Evolutionary conservation across 2,888 invertebrate species (phyloP), one percentile per base, ranked within the genome.

Genomic region (Carpatolechia fugitivella): DNA sequence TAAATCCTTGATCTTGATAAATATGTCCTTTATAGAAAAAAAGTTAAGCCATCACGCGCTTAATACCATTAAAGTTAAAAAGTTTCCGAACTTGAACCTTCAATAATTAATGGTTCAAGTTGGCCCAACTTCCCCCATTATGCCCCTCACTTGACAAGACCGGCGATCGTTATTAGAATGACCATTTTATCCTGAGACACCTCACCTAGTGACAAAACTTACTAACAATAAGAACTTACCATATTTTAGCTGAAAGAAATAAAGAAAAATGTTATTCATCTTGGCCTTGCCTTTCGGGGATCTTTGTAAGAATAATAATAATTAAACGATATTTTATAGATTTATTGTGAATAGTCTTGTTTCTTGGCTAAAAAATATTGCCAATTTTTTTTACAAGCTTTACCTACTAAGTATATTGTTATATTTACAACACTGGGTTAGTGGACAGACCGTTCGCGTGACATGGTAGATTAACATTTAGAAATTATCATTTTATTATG

Each of bases 71-170:
- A 50, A 16, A n/a, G 14, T 8, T 16, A 44, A 51, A 55, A 84
- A 84, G 76, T 84, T 83, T 65, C 59, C 78, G 3, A 13, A 50
- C 72, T 80, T 78, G 65, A 70, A 75, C 76, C 80, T 80, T 85
- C 79, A 78, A 81, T 84, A 84, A 85, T 80, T 81, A 80, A 84
- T 80, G 81, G 74, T 63, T 65, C 67, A 78, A 76, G 68, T 75
- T 71, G 59, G 57, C 64, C 69, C 68, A 61, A 61, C 62, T 69
- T 68, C 67, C 61, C 64, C 81, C 82, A 85, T 85, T 85, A 81
- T 69, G 67, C 65, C 66, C 70, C 69, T 66, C 57, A 70, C 72
- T 78, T 78, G 77, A 76, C 78, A 76, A 71, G 72, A 73, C 74
- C 73, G 65, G 65, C 68, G 73, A 77, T 80, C 80, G 76, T 82